Base-by-base conservation (phyloP, 2,888 invertebrate species). In the Antheraea assamensis region DNA sequence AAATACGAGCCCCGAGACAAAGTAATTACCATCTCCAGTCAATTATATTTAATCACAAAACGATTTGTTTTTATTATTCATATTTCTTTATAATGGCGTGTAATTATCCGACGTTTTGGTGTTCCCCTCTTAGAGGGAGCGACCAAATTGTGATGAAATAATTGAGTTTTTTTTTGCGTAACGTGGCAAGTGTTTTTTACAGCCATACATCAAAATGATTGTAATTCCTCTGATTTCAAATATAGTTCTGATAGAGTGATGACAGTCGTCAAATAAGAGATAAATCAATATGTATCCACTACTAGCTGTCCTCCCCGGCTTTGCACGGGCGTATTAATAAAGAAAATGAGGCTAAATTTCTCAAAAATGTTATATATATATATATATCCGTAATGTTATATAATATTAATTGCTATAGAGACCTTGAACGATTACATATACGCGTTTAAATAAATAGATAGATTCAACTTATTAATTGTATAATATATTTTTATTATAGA, bases 11-110 rank as follows among this genome's bases (percentile, higher is more conserved):
- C 68, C 68, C 35, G 35, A 21, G 68, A 68, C 35, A 68, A 17
- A 64, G 73, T 76, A 76, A 76, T 79, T 78, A 78, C 52, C 77
- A 21, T 74, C 78, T 76, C 75, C 75, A 73, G 78, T 80, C 77
- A 81, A 77, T 79, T 80, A 79, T 80, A 82, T 83, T 80, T 84
- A 83, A 84, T 84, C 82, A 82, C 74, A 68, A 58, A 72, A 76
- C 78, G 73, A 79, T 82, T 82, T 80, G 77, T 80, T 78, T 78
- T 78, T 78, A 78, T 79, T 78, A 80, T 82, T 81, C 77, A 80
- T 79, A 78, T 78, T 78, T 78, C 66, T 64, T 76, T 77, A 77
- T 77, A 71, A 27, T 70, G 42, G 71, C 47, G 35, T 64, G 30
- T 73, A 71, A 73, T 61, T 71, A 58, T 73, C 31, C n/a, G n/a